Percentiles rank a stretch among this genome's conserved stretches.
Evolutionary conservation across 1,140 invertebrate species (phyloP).

Genomic region (Odontomachus brunneus): DNA sequence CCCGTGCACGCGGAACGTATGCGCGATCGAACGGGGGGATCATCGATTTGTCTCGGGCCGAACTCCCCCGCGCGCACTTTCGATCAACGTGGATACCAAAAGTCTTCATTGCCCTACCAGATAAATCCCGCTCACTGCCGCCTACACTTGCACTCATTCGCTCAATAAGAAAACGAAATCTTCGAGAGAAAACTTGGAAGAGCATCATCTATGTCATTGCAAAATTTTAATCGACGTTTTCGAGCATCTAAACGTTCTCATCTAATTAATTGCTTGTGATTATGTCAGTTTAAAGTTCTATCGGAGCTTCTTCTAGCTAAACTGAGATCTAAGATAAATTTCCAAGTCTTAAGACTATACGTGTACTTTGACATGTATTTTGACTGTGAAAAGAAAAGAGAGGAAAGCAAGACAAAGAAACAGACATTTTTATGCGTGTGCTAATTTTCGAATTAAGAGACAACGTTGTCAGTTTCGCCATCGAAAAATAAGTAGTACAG

Average conservation of each 20-base stretch:
- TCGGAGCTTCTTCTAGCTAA: background rate
- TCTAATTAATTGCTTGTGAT: background rate
- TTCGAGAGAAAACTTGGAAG: background rate
- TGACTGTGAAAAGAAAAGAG: background rate
- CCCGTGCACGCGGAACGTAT: conserved; percentile 70
- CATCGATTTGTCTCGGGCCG: conserved; percentile 74
- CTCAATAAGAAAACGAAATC: background rate
- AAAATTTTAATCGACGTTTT: background rate
- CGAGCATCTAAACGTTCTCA: too few relatives aligned
- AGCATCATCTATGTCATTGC: background rate
- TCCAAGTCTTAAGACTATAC: background rate
- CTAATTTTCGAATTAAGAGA: too few relatives aligned
- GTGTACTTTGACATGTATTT: background rate
- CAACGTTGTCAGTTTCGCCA: too few relatives aligned
- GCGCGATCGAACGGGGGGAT: conserved; percentile 75
- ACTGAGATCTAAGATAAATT: background rate
- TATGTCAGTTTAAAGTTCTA: background rate
- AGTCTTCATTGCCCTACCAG: conserved; percentile 27
- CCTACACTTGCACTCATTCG: background rate
- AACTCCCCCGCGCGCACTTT: conserved; percentile 63
- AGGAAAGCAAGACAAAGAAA: too few relatives aligned
- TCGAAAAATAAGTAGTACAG: background rate
- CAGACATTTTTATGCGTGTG: too few relatives aligned
- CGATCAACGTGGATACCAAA: conserved; percentile 37
- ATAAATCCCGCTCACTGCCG: background rate